Evolutionary conservation across 2,888 invertebrate species (phyloP).

Genomic region (Ornithoptera priamus): DNA sequence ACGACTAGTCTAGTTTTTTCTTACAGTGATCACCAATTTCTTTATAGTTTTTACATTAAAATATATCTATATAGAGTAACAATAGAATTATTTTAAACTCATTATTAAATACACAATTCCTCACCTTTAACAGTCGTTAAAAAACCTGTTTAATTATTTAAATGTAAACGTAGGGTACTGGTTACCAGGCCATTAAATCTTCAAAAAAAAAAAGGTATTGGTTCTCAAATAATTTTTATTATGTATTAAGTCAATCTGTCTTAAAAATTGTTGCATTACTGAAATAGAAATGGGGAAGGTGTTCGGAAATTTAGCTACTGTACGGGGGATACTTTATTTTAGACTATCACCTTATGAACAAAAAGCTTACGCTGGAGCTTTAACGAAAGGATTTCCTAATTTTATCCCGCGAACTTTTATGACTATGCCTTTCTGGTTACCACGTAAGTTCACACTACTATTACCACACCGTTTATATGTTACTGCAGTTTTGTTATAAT

Average conservation of each 20-base stretch:
- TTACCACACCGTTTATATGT: neutral
- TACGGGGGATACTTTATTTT: constrained; percentile 90
- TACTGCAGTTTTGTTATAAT: neutral
- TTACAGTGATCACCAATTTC: too few relatives aligned
- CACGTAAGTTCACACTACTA: constrained; percentile 83
- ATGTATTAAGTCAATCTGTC: neutral
- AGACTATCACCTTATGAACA: constrained; percentile 94
- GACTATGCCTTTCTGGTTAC: constrained; percentile 82
- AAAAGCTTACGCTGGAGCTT: constrained; percentile 88
- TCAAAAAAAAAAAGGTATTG: too few relatives aligned
- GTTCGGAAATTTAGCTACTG: constrained; percentile 90
- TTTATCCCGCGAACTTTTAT: constrained; percentile 82
- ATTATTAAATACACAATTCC: neutral
- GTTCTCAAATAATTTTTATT: neutral
- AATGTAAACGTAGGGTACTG: neutral
- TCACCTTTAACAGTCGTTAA: neutral
- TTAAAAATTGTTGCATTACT: neutral
- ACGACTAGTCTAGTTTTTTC: too few relatives aligned
- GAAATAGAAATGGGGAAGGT: constrained; percentile 36
- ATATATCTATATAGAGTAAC: too few relatives aligned
- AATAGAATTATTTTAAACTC: neutral
- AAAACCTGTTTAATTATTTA: neutral
- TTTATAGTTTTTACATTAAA: too few relatives aligned
- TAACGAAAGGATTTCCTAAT: constrained; percentile 90
- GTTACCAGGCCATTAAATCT: neutral